Base-by-base conservation (phyloP, 2,888 invertebrate genomes). In the Meteorus cinctellus region DNA sequence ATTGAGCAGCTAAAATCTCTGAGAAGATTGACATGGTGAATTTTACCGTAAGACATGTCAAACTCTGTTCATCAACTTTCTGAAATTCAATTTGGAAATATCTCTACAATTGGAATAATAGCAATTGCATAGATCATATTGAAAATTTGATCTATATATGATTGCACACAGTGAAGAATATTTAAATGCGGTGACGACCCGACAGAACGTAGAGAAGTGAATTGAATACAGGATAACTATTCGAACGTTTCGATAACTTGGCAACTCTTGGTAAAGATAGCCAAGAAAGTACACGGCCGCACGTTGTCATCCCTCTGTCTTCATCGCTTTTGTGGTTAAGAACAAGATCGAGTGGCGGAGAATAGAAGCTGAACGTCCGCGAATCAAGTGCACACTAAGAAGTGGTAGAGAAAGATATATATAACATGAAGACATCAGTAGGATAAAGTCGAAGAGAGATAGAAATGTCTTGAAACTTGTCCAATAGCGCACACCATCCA, bases 391-490 rank as follows among this genome's bases (percentile, higher is more conserved):
- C 55, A 19, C 19, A 31, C 10, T 34, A 19, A 34, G 16, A 69
- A 69, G 55, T 55, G 41, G 27, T 51, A 55, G 36, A 36, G 31
- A 24, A 24, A 55, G 19, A 8, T 19, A 55, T 55, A 55, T 6
- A 48, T 48, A 24, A 16, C 4, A n/a, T 48, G n/a, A 48, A 6
- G 14, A n/a, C n/a, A n/a, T n/a, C n/a, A n/a, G 48, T 48, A 14
- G 14, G n/a, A 48, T 55, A 19, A 55, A 24, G 55, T n/a, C 3
- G n/a, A n/a, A 55, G 19, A 55, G n/a, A 29, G 45, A 41, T 62
- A 31, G 51, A 24, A 36, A 51, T 16, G n/a, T 45, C 65, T 75
- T 70, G 34, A 59, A 75, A 75, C 70, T 75, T 75, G 70, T 70
- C 59, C 75, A 70, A 75, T 75, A 63, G 48, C 14, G 51, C 45